Base-by-base conservation (phyloP, 2,797 vertebrate genomes). In the Diplodus puntazzo region DNA sequence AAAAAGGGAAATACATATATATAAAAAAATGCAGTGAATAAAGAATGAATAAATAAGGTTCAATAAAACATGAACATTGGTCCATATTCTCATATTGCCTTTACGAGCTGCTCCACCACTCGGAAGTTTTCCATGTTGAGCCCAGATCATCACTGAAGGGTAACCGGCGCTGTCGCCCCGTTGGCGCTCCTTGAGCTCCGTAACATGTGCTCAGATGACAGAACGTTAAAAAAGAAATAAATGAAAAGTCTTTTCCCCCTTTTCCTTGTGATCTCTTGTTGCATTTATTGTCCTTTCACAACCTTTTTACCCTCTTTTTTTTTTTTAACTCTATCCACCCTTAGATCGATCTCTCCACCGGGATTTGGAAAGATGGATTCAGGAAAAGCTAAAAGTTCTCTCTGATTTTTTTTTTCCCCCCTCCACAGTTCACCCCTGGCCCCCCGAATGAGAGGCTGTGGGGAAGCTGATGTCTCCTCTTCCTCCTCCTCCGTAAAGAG, bases 11-110 rank as follows among this genome's bases (percentile, higher is more conserved):
- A 89, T 77, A 83, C 57, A 82, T 84, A 86, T 82, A 42, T 30
- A 30, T 30, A 9, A 60, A 83, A 89, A 92, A 86, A 86, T 79
- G 73, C 43, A 76, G 69, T 75, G 79, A 88, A 60, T 81, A 85
- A 83, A 81, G 80, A 83, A 91, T 84, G 79, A 86, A 79, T 87
- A 87, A 91, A 93, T 92, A 87, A 93, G 89, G 92, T 92, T 91
- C 91, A 93, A 90, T 92, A 93, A 93, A 92, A 93, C 78, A 88
- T 92, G 89, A 93, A 91, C 90, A 89, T 78, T 80, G 71, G 86
- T 92, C 86, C 88, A 69, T 88, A 84, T 93, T 90, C 90, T 92
- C 88, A 88, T 92, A 92, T 93, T 92, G 92, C 91, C 90, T 79
- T 71, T 42, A 67, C 63, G 88, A 91, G 90, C 81, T 59, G 81